Conservation (phyloP, 2,113 vertebrate genomes). For the Pterophyllum scalare region DNA sequence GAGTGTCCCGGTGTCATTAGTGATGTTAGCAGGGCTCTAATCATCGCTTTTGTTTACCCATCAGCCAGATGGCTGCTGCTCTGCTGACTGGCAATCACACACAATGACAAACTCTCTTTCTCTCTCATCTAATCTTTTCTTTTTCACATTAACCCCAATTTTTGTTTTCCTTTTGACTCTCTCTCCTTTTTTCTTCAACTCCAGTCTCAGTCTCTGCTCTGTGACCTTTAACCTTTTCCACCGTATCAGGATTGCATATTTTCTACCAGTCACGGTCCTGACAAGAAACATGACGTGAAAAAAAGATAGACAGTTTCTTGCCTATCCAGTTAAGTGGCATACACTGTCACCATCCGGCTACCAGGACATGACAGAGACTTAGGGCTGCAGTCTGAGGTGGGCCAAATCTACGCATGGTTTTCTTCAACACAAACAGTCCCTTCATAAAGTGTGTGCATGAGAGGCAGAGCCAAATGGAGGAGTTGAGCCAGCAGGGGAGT, state of each 20-base stretch:
- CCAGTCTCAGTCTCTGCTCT: not conserved
- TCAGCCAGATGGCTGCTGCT: conserved; percentile 53
- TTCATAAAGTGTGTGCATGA: too few species aligned
- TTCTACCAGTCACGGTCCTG: too few species aligned
- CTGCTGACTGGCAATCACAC: conserved; percentile 32
- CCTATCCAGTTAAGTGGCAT: too few species aligned
- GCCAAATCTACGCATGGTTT: too few species aligned
- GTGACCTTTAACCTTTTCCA: not conserved
- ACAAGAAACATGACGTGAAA: too few species aligned
- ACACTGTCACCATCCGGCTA: too few species aligned
- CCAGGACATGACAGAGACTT: too few species aligned
- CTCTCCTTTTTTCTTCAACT: not conserved
- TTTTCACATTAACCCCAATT: not conserved
- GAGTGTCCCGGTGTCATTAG: conserved; percentile 47
- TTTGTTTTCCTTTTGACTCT: not conserved
- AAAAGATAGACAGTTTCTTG: too few species aligned
- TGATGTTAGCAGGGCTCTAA: conserved; percentile 55
- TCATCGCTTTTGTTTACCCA: conserved; percentile 59
- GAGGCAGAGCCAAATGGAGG: not conserved
- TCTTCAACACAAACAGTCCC: too few species aligned
- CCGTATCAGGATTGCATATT: not conserved
- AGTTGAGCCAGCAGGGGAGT: not conserved
- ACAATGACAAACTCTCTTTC: conserved; percentile 1
- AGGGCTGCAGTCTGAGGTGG: too few species aligned
- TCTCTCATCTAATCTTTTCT: not conserved